Percentiles rank a stretch among this genome's conserved stretches.
Evolutionary conservation across 2,888 invertebrate genomes (phyloP).

Genomic region (Poecilobothrus nobilitatus): DNA sequence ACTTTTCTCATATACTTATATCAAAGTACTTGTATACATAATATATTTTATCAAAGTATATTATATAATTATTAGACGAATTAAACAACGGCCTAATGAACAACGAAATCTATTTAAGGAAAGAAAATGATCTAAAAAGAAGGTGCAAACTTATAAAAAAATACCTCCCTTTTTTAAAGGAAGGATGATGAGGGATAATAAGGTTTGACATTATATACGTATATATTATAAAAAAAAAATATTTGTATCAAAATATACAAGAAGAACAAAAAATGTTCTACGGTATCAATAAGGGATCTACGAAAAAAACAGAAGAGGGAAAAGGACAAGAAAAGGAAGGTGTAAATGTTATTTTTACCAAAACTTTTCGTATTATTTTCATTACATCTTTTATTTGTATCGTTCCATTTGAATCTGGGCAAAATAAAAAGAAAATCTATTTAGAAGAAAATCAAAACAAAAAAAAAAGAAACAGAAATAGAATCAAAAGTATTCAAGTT

Average conservation of each 20-base stretch:
- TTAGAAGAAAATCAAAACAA: neutral
- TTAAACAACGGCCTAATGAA: too few relatives aligned
- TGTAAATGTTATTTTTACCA: neutral
- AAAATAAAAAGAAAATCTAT: neutral
- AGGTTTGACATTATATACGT: neutral
- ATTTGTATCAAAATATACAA: neutral
- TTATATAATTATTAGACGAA: too few relatives aligned
- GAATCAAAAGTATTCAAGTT: neutral
- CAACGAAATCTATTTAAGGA: too few relatives aligned
- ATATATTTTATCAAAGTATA: too few relatives aligned
- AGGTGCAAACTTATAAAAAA: too few relatives aligned
- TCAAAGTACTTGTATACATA: too few relatives aligned
- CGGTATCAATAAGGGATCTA: too few relatives aligned
- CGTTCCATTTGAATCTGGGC: neutral
- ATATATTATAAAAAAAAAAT: neutral
- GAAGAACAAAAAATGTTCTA: too few relatives aligned
- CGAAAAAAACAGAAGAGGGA: neutral
- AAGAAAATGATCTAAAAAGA: neutral
- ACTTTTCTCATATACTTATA: too few relatives aligned
- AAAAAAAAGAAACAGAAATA: neutral
- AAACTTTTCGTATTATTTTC: neutral
- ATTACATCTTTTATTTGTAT: neutral
- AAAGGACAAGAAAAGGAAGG: neutral
- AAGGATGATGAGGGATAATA: conserved; percentile 1
- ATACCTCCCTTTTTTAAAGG: too few relatives aligned